Base-by-base conservation (phyloP, 2,797 vertebrate genomes). In the Xiphorhynchus erythropygius region DNA sequence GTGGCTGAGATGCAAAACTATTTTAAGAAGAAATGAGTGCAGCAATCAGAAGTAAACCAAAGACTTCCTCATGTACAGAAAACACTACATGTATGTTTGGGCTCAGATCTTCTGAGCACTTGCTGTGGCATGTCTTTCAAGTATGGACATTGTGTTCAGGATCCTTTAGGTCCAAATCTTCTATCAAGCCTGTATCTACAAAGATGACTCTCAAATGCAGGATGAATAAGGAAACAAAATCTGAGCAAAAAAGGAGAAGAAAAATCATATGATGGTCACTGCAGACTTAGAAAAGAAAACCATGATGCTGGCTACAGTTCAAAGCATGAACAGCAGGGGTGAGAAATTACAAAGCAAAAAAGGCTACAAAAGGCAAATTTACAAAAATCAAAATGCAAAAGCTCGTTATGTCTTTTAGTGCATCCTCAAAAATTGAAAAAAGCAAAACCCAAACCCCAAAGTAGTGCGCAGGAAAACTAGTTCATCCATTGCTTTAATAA, bases 401-500 rank as follows among this genome's bases (percentile, higher is more conserved):
- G 2, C 19, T 76, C 9, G 4, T 69, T 75, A 35, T 57, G 53
- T 47, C 27, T 75, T 75, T 62, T 22, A 84, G 24, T 42, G 27
- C 7, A 47, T 47, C 33, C 27, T 76, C 32, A 79, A 53, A 24
- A 86, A 84, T 10, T 47, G 13, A 59, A 41, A 33, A 37, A 18
- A 12, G 5, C 18, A 19, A 25, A 49, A 24, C 22, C 16, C 27
- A 33, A 46, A 27, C 44, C 44, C 14, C 21, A 18, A 60, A 47
- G 3, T 9, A 33, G 5, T 28, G 12, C 71, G 8, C 39, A 62
- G 19, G 42, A 32, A 82, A 89, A 69, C 11, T 10, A 73, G 19
- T 82, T 92, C 42, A 50, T 64, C 49, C 57, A 25, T 50, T 89
- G 35, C 73, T 76, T 92, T 94, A 35, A 41, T 73, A 93, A 91